Evolutionary conservation across 2,113 vertebrate species (phyloP).

Genomic region (Tichodroma muraria): DNA sequence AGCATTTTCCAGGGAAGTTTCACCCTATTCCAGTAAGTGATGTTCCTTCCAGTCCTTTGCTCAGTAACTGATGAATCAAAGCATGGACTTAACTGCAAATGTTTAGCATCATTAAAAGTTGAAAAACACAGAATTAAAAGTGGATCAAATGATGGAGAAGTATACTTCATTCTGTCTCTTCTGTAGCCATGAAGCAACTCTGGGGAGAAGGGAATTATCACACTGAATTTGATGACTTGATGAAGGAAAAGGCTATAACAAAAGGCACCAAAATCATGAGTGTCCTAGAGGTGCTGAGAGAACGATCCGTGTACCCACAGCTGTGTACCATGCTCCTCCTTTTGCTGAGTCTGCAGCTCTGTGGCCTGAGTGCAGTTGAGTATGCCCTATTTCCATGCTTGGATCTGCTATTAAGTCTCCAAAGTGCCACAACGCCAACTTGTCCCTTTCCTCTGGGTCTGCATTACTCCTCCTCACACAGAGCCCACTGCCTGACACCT

Average conservation of each 20-base stretch:
- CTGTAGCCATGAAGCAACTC: constrained; percentile 71
- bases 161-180: not conserved
- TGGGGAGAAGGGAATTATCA: constrained; percentile 73
- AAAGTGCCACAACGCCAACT: not conserved
- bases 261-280: constrained; percentile 58
- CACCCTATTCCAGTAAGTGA: not conserved
- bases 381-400: not conserved
- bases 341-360: constrained; percentile 72
- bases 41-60: not conserved
- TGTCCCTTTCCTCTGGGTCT: not conserved
- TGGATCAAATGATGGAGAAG: not conserved
- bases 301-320: constrained; percentile 67
- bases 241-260: constrained; percentile 68
- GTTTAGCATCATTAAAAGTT: not conserved
- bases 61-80: not conserved
- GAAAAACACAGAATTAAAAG: not conserved
- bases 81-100: not conserved
- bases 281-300: constrained; percentile 70
- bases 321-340: constrained; percentile 63
- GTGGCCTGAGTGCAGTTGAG: constrained; percentile 79
- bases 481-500: not conserved
- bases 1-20: not conserved
- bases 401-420: not conserved
- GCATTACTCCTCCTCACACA: not conserved
- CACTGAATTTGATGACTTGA: constrained; percentile 74